Conservation (phyloP, 2,797 vertebrate genomes). For the Microctenopoma stevenorrisi region DNA sequence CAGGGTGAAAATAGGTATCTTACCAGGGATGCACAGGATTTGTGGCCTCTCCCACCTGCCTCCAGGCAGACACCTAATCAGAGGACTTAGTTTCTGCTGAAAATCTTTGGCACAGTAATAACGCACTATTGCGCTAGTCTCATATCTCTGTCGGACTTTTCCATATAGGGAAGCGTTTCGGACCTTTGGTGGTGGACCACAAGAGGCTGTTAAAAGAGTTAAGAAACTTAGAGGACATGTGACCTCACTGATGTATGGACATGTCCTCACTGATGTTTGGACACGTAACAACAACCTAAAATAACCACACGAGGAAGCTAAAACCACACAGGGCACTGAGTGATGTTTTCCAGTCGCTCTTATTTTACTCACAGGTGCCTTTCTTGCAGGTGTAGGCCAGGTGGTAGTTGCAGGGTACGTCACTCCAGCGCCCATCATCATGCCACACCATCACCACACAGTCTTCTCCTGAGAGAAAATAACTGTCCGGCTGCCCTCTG, state of each 20-base stretch:
- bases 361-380: slow-evolving; percentile 87
- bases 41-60: slow-evolving; percentile 90
- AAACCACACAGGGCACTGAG: not conserved
- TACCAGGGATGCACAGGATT: slow-evolving; percentile 83
- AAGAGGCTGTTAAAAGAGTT: slow-evolving; percentile 83
- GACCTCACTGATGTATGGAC: too few relatives aligned
- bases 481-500: slow-evolving; percentile 94
- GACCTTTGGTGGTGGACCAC: slow-evolving; percentile 87
- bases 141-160: slow-evolving; percentile 84
- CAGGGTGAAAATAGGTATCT: slow-evolving; percentile 23
- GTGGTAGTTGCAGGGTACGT: slow-evolving; percentile 97
- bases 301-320: slow-evolving; percentile 12
- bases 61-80: slow-evolving; percentile 86
- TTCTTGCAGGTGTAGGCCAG: slow-evolving; percentile 97
- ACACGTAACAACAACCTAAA: not conserved
- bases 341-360: not conserved
- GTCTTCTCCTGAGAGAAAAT: slow-evolving; percentile 95
- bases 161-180: slow-evolving; percentile 86
- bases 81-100: slow-evolving; percentile 85
- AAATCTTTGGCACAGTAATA: slow-evolving; percentile 88
- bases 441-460: slow-evolving; percentile 98
- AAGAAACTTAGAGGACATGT: not conserved
- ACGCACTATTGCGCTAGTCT: slow-evolving; percentile 84
- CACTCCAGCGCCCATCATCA: slow-evolving; percentile 93
- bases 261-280: not conserved